Base-by-base conservation (phyloP, 2,888 invertebrate species). In the Agrochola litura region DNA sequence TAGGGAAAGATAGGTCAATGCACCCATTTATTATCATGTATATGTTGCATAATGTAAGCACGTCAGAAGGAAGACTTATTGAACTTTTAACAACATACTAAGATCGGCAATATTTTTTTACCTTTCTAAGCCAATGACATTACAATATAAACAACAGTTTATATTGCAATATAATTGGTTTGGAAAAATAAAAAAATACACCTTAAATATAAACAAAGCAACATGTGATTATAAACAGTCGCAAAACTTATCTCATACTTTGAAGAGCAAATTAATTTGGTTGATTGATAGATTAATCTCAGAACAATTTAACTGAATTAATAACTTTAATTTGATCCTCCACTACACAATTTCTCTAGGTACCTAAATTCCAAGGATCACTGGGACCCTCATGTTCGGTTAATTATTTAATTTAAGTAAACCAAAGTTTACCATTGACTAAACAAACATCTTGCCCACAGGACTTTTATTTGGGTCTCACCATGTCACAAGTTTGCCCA, bases 371-470 rank as follows among this genome's bases (percentile, higher is more conserved):
- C 30, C 54, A 67, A 54, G 60, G 25, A 66, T 22, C 60, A 67
- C 49, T 30, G 25, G 2, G 30, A 58, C 61, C 63, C 52, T 41
- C 49, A 43, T 67, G n/a, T 73, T 60, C 6, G 25, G 58, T 81
- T 75, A 77, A 73, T 81, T 84, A 81, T 73, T 81, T 77, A 75
- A 84, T 71, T 76, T 54, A 76, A 79, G 56, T 74, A 71, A 79
- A 68, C 54, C 73, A 60, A 88, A 88, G 65, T 86, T 68, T 64
- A 64, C 52, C 79, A 73, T 76, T 66, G 64, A 75, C 71, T 46
- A 61, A 65, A 67, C 75, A 77, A 86, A 81, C 85, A 76, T 77
- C 67, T 72, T 56, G 66, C 63, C 69, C 71, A 70, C 71, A 73
- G 30, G 69, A 72, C 52, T 83, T 82, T 83, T 80, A 82, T 84